Base-by-base conservation (phyloP, 2,113 vertebrate genomes). In the Mus pahari region DNA sequence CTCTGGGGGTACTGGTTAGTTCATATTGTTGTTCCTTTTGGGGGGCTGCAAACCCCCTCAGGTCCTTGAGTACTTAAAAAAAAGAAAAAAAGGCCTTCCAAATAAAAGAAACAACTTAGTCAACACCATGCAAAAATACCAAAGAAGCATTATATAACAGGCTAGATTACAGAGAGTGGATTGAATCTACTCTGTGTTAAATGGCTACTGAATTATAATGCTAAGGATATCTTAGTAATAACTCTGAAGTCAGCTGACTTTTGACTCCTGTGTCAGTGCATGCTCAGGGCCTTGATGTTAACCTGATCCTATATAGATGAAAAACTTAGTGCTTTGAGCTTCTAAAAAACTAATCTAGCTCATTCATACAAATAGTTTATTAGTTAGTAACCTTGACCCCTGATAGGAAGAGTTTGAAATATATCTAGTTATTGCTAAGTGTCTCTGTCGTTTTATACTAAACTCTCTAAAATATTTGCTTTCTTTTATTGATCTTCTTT, bases 291-390 rank as follows among this genome's bases (percentile, higher is more conserved):
- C 10, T 60, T 81, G 79, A 45, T 64, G 88, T 89, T 5, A 81
- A 42, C 55, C 24, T 86, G 11, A 81, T 89, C 2, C 33, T 62
- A 14, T 86, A 48, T 90, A 53, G 5, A 73, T 75, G 58, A n/a
- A 96, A 68, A 78, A 81, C 28, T 79, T 31, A 74, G 3, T 92
- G 33, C 48, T 92, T 89, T 90, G 53, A 92, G 13, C 92, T 90
- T 66, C 71, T 93, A 88, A 92, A 74, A 91, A 68, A 48, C 48
- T 48, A 48, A 53, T 13, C 12, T 9, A 70, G 0, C n/a, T 83
- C 7, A 50, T 31, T 95, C 14, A 50, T 39, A 91, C 33, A 92
- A 74, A 73, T 62, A 75, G 13, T 53, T 74, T 45, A 53, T 86
- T 77, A 7, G 33, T 95, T 26, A 91, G 64, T 24, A 91, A 74